Evolutionary conservation across 2,888 invertebrate species (phyloP).

Genomic region (Nemurella pictetii): DNA sequence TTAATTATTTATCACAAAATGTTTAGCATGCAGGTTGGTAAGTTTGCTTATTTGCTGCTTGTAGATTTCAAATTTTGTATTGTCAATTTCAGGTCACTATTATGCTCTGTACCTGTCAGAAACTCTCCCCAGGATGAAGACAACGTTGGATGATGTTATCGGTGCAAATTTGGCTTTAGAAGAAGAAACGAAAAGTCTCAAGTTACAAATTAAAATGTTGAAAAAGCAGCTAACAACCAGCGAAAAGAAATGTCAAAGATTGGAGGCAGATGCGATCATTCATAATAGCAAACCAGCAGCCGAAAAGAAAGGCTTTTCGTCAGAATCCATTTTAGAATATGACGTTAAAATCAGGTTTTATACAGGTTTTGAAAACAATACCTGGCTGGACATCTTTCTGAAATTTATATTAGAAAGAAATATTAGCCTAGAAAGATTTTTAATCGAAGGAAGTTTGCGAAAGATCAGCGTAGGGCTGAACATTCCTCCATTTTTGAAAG

Average conservation of each 20-base stretch:
- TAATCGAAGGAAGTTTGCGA: slow-evolving; percentile 39
- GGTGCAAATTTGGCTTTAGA: background rate
- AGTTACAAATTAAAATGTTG: background rate
- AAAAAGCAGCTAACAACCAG: background rate
- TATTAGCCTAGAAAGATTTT: slow-evolving; percentile 37
- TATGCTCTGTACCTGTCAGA: background rate
- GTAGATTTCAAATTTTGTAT: too few species aligned
- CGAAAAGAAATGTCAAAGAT: background rate
- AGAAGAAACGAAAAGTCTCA: background rate
- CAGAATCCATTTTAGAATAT: background rate
- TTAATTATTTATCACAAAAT: background rate
- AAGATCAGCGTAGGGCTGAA: slow-evolving; percentile 34
- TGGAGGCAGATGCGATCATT: background rate
- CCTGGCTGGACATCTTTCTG: background rate
- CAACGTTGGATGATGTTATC: background rate
- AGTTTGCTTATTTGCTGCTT: background rate
- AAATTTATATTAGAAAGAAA: background rate
- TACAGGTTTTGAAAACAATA: background rate
- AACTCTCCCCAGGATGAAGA: background rate
- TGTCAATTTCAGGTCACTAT: background rate
- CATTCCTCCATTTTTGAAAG: slow-evolving; percentile 40
- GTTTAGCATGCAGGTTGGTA: background rate
- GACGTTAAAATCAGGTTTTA: slow-evolving; percentile 9
- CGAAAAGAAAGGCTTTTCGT: background rate
- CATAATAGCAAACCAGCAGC: background rate